Evolutionary conservation across 53 echinoderm and acorn worm genomes (phyloP), one percentile per base, ranked within the genome.

Genomic region (Hippasteria phrygiana): DNA sequence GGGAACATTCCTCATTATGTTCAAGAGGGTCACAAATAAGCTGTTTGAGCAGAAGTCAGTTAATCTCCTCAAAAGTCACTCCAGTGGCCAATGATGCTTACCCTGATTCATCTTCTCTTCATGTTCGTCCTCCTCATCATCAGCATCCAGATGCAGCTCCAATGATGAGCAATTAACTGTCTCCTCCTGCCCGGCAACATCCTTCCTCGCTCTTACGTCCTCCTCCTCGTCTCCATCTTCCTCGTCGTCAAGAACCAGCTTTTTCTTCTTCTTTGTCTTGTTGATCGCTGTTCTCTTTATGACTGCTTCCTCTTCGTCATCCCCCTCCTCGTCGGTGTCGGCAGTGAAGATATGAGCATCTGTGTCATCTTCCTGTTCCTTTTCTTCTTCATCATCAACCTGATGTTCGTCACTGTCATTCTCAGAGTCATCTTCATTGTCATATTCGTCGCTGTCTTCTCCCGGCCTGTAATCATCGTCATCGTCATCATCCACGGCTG

Each of bases 211-310:
- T 26, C 28, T 17, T 26, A 42, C 80, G 3, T 90, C 55, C 8
- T 46, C 88, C 0, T 92, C 93, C 8, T 87, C 89, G 20, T 94
- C 91, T 5, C 88, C 96, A 37, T 93, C 93, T 12, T 93, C 93
- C 80, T 93, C 93, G 22, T 94, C 94, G 31, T 95, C 93, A 31
- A 95, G 81, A 31, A 96, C 70, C 22, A 91, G 83, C 64, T 66
- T 91, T 26, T 91, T 89, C 78, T 93, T 96, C 56, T 83, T 96
- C 56, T 83, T 91, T 22, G 43, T 31, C 43, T 72, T 88, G 10
- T 77, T 69, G 67, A 70, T 27, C 12, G 77, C 46, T 16, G 42
- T 43, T 65, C 55, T 89, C 24, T 69, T 79, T 29, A 39, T 72
- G 26, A 93, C 94, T 9, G 53, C 79, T 27, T 86, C 55, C 16